These are phyloP conservation scores for Epicauta chinensis DNA, from an alignment of 1,140 invertebrate species.

Conservation along the genomic window DNA sequence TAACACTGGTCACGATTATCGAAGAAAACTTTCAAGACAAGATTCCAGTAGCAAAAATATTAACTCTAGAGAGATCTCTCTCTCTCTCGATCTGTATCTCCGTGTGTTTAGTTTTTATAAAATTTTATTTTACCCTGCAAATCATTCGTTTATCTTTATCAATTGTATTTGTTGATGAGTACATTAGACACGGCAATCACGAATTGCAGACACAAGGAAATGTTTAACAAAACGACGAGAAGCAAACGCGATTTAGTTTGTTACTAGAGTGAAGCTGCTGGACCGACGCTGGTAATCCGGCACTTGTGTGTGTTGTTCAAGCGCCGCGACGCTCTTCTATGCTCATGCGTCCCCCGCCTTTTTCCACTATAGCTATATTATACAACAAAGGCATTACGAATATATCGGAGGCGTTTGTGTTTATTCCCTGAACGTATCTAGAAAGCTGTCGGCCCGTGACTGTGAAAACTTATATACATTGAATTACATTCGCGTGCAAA, in stretches of 20 bases:
- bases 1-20: too few species aligned
- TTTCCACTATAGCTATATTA: conserved; percentile 8
- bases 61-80: too few species aligned
- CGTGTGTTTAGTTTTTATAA: background rate
- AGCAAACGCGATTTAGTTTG: conserved; percentile 32
- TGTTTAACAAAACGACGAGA: conserved; percentile 28
- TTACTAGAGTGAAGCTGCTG: conserved; percentile 38
- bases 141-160: background rate
- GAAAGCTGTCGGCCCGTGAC: conserved; percentile 36
- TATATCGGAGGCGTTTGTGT: conserved; percentile 40
- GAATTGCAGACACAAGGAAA: conserved; percentile 19
- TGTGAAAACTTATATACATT: conserved; percentile 23
- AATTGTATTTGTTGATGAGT: background rate
- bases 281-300: conserved; percentile 39
- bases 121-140: background rate
- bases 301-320: conserved; percentile 39
- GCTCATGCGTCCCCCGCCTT: conserved; percentile 41
- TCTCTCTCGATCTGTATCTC: too few species aligned
- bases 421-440: conserved; percentile 42
- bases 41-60: too few species aligned
- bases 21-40: too few species aligned
- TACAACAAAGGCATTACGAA: conserved; percentile 40
- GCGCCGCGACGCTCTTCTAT: conserved; percentile 38
- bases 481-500: conserved; percentile 22
- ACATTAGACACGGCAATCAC: conserved; percentile 14